These are phyloP conservation scores for Lepus americanus DNA, from an alignment of 2,113 vertebrate genomes.

Conservation along the genomic window DNA sequence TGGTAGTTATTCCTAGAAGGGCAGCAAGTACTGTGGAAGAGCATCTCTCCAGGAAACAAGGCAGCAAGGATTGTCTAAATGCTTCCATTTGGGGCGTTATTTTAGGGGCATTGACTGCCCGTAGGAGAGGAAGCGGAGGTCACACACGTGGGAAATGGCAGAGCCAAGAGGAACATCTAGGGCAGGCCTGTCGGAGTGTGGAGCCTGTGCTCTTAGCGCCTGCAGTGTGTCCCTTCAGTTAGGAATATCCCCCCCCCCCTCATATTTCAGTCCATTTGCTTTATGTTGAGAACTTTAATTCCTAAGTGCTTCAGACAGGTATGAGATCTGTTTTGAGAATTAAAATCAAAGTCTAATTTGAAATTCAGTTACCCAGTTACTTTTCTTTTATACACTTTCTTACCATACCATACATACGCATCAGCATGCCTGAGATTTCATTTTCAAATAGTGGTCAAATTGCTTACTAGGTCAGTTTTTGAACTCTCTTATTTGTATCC, in stretches of 20 bases:
- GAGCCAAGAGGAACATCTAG: neutral
- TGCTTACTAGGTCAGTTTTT: constrained; percentile 26
- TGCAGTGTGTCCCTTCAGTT: neutral
- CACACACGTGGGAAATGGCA: constrained; percentile 20
- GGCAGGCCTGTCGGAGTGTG: neutral
- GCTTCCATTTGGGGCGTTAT: neutral
- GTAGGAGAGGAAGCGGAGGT: neutral
- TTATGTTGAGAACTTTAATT: constrained; percentile 31
- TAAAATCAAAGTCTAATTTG: constrained; percentile 44
- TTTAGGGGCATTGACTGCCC: neutral
- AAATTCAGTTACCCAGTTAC: neutral
- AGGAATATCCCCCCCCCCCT: neutral
- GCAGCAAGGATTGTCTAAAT: neutral
- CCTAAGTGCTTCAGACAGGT: neutral
- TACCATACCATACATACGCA: neutral
- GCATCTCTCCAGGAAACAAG: neutral
- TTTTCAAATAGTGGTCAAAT: constrained; percentile 34
- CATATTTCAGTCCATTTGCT: constrained; percentile 45
- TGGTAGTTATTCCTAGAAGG: constrained; percentile 32
- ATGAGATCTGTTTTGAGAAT: neutral
- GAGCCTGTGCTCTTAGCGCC: neutral
- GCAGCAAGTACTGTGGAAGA: neutral
- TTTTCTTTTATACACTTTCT: constrained; percentile 19
- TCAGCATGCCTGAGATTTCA: neutral
- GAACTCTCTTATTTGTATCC: neutral